phyloP scores from a whole-genome alignment of 2,113 vertebrate genomes.

The Ardeotis arabs region DNA sequence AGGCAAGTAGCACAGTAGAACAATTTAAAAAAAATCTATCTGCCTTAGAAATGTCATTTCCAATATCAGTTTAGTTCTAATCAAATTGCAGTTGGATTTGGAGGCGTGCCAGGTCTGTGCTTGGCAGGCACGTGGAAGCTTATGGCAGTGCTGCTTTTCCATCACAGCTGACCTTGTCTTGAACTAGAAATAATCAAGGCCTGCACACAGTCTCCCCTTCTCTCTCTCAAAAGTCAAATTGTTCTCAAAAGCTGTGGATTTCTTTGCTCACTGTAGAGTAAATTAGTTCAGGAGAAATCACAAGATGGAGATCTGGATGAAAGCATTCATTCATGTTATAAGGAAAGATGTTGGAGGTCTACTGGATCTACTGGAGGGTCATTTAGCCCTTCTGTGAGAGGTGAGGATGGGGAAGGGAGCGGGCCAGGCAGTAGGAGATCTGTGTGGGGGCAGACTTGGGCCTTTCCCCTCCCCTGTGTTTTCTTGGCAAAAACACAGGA shows the following conservation, averaged over 20 bases:
- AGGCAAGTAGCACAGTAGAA: background rate
- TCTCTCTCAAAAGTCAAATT: background rate
- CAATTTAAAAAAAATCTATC: background rate
- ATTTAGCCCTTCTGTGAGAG: background rate
- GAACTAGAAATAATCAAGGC: constrained; percentile 23
- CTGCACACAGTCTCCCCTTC: background rate
- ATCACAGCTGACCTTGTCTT: constrained; percentile 23
- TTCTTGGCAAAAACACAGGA: background rate
- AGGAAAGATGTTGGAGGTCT: background rate
- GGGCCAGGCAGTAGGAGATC: rapidly evolving
- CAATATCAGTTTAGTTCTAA: background rate
- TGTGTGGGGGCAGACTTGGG: background rate
- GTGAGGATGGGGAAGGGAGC: background rate
- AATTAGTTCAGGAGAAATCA: background rate
- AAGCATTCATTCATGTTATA: background rate
- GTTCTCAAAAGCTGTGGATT: background rate
- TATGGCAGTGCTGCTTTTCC: background rate
- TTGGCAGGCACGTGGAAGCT: constrained; percentile 3
- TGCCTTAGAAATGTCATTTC: background rate
- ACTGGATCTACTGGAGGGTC: background rate
- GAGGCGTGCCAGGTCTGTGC: background rate
- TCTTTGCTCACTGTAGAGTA: background rate
- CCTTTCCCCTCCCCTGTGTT: background rate
- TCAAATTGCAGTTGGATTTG: background rate
- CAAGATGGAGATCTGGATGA: background rate